Evolutionary conservation across 1,140 invertebrate genomes (phyloP), one percentile per base, ranked within the genome.

Genomic region (Drosophila sproati): DNA sequence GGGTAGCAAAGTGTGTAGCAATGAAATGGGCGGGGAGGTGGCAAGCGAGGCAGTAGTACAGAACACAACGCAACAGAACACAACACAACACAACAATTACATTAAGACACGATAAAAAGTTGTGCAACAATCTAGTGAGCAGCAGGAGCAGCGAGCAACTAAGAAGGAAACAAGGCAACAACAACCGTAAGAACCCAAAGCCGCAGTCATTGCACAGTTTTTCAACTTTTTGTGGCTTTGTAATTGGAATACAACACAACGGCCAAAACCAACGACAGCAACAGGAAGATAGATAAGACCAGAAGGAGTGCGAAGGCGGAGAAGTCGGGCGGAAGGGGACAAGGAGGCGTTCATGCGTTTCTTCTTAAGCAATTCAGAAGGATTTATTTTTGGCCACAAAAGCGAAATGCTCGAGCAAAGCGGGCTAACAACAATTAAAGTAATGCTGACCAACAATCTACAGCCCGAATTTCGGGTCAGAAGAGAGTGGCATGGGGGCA

Each of bases 201-300:
- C 82, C 82, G 74, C 82, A 87, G 73, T 88, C 83, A 83, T 87
- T 87, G 83, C 83, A 88, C 80, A 89, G 83, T 88, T 88, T 88
- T 88, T 88, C 80, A 89, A 90, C 81, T 89, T 89, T 89, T 89
- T 90, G 86, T 89, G 86, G 85, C 85, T 89, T 89, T 89, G 85
- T 89, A 89, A 89, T 90, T 89, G 80, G 85, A 89, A 89, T 81
- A 85, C 77, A 87, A 79, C 66, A 76, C 47, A 47, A 77, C 73
- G 79, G 74, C 73, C 71, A 82, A 70, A 70, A 73, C 62, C 72
- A 57, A 68, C 59, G 67, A 60, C 78, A 88, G 85, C 85, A 85
- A 88, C 80, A 88, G 85, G 86, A 90, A 85, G 54, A 74, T 77
- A 80, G 70, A 74, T 73, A 73, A 73, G 59, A 66, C 59, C 41